Conservation (phyloP, 1,140 invertebrate genomes). For the Pararge aegeria region DNA sequence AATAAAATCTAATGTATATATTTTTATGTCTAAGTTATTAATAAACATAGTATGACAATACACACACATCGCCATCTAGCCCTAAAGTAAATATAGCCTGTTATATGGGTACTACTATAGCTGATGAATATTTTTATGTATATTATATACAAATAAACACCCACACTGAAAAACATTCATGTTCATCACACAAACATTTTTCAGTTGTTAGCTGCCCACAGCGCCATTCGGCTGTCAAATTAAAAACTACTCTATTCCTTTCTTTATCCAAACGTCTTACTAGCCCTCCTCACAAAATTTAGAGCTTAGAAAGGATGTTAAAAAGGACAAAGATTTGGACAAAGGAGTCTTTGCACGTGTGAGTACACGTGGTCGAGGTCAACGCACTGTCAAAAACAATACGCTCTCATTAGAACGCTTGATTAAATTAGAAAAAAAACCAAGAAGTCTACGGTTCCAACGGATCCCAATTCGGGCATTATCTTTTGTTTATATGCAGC, state of each 20-base stretch:
- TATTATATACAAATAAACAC: no score
- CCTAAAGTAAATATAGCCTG: no score
- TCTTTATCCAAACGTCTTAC: constrained; percentile 30
- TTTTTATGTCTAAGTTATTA: no score
- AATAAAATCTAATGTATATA: no score
- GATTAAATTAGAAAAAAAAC: constrained; percentile 41
- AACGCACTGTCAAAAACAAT: constrained; percentile 51
- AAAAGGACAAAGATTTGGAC: constrained; percentile 55
- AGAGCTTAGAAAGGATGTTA: constrained; percentile 52
- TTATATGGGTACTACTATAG: no score
- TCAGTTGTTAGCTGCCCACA: no score
- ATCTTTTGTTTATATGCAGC: constrained; percentile 52
- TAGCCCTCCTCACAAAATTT: constrained; percentile 60
- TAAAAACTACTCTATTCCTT: constrained; percentile 29
- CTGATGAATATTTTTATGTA: no score
- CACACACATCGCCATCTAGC: no score
- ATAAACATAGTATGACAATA: no score
- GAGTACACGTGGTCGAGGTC: constrained; percentile 55
- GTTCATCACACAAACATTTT: no score
- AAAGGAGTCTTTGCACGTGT: constrained; percentile 58
- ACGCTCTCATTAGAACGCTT: constrained; percentile 44
- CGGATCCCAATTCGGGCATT: constrained; percentile 36
- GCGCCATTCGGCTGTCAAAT: no score
- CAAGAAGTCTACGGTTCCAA: constrained; percentile 31
- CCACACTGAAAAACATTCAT: no score